phyloP scores from a whole-genome alignment of 1,140 invertebrate genomes.

The Drosophila jambulina region DNA sequence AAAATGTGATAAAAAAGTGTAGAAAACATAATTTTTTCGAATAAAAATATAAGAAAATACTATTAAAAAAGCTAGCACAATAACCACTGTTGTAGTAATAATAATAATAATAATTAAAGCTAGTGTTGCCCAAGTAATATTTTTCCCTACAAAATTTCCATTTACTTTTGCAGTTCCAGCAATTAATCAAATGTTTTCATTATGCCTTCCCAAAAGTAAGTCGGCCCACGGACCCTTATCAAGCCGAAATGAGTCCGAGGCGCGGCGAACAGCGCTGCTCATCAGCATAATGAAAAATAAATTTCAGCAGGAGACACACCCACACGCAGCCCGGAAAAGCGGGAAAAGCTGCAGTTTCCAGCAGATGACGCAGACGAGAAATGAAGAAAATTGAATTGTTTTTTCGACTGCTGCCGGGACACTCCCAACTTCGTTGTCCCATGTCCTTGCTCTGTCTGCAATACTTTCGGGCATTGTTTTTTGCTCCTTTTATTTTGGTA shows the following conservation, averaged over 20 bases:
- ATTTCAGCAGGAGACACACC: conserved; percentile 29
- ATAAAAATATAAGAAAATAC: background rate
- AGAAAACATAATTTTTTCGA: background rate
- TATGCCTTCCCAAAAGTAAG: conserved; percentile 14
- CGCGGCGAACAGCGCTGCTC: conserved; percentile 25
- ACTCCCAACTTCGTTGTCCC: conserved; percentile 22
- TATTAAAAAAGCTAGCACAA: background rate
- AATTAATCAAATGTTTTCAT: conserved; percentile 32
- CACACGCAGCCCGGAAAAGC: conserved; percentile 4
- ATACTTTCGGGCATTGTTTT: conserved; percentile 8
- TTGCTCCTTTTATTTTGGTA: conserved; percentile 17
- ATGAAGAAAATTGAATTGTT: conserved; percentile 63
- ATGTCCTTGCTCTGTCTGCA: conserved; percentile 27
- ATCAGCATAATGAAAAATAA: conserved; percentile 73
- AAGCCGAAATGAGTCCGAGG: conserved; percentile 24
- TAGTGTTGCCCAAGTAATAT: background rate
- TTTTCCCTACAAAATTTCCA: background rate
- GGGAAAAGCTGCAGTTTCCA: conserved; percentile 38
- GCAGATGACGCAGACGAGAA: conserved; percentile 27
- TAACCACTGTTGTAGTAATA: too few relatives aligned
- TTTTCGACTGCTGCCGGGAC: conserved; percentile 12
- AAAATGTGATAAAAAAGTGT: background rate
- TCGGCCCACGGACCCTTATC: conserved; percentile 12
- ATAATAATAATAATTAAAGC: background rate
- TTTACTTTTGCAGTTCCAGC: background rate